Base-by-base conservation (phyloP, 2,888 invertebrate species). In the Tipula helvola region DNA sequence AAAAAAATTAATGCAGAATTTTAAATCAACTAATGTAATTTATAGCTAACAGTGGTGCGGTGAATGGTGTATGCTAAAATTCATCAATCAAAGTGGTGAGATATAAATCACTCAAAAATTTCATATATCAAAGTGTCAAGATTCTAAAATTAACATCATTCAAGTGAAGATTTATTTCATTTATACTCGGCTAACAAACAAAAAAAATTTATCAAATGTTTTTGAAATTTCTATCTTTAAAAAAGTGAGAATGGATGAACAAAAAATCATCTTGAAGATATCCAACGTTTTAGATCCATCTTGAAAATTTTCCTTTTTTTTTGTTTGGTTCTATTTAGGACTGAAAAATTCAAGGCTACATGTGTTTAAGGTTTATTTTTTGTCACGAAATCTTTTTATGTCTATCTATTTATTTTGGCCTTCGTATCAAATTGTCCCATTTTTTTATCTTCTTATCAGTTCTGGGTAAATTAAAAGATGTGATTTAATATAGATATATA, bases 111-210 rank as follows among this genome's bases (percentile, higher is more conserved):
- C 71, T 71, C 71, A 71, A 71, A 71, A 71, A 71, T 71, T 71
- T 71, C 71, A 71, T 71, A 71, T 71, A 71, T 71, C 71, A 71
- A 71, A 71, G 71, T 71, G 71, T 71, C 71, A 71, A 71, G 71
- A 71, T 71, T 71, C 71, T 71, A 71, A 71, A 71, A 71, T 71
- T 71, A 71, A 71, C 71, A 71, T 71, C 71, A 71, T 71, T 71
- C 71, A 71, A 71, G 71, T 28, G 71, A 71, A 71, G 71, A 71
- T 71, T 71, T 71, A 71, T 71, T 71, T 71, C 71, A 71, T 71
- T 71, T 28, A 71, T 71, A 28, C 28, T 71, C 71, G 71, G 71
- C 28, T 71, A 28, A 71, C 8, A 28, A 71, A 71, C 28, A 71
- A 71, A 52, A n/a, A 8, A 8, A 71, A 10, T 28, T 71, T 10